phyloP scores from a whole-genome alignment of 2,113 vertebrate species.

The Rhinolophus sinicus region DNA sequence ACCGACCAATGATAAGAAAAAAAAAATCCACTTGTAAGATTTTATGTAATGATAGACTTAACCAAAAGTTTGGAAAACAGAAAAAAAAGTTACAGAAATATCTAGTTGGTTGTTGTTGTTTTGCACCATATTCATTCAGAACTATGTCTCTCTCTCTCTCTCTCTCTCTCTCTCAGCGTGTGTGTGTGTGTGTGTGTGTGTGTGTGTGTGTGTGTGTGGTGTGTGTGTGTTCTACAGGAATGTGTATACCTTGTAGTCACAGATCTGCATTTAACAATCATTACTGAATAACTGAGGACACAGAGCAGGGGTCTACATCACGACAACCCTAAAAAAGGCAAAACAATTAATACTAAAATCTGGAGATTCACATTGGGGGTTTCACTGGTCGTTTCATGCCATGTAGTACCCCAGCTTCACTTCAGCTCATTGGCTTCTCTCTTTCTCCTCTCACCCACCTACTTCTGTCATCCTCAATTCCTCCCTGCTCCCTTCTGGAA shows the following conservation, averaged over 20 bases:
- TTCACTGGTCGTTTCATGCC: background rate
- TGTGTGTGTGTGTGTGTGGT: background rate
- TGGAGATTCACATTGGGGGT: background rate
- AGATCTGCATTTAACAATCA: background rate
- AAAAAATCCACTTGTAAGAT: background rate
- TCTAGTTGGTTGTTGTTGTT: background rate
- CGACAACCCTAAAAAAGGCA: background rate
- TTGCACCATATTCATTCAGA: background rate
- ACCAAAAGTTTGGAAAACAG: background rate
- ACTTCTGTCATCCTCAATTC: fast-evolving
- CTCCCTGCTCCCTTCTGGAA: background rate
- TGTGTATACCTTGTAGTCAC: background rate
- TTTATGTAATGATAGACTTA: background rate
- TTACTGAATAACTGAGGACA: background rate
- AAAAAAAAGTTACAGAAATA: background rate
- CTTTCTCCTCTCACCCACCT: background rate
- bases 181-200: background rate
- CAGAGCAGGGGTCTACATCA: background rate
- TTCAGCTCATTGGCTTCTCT: background rate
- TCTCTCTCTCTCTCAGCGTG: background rate
- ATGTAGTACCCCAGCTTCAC: background rate
- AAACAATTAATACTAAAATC: background rate
- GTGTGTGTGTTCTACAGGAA: background rate
- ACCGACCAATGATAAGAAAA: background rate
- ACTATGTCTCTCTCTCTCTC: background rate